Evolutionary conservation across 2,888 invertebrate genomes (phyloP).

Genomic region (Petrolisthes manimaculis): DNA sequence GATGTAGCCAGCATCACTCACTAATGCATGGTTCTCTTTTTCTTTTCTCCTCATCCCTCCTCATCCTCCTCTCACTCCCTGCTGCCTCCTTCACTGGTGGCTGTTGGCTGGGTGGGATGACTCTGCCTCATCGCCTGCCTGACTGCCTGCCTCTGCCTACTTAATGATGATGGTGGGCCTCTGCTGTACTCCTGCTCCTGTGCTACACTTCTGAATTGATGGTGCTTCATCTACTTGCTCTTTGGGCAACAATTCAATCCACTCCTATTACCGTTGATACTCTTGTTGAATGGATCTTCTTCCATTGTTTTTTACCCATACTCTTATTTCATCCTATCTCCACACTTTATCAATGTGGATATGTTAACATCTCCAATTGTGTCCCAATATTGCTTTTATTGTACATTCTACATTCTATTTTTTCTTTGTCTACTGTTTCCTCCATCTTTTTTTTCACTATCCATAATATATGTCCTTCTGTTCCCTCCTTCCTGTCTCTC

Average conservation of each 20-base stretch:
- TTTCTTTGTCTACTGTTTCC: background rate
- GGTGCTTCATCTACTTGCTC: constrained; percentile 8
- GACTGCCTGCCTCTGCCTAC: background rate
- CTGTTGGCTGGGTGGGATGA: background rate
- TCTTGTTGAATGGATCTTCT: background rate
- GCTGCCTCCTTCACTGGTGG: constrained; percentile 13
- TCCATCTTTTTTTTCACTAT: constrained; percentile 13
- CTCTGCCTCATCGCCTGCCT: background rate
- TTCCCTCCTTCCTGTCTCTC: background rate
- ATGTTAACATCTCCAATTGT: too few relatives aligned
- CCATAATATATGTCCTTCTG: background rate
- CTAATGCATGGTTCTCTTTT: constrained; percentile 52
- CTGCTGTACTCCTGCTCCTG: constrained; percentile 10
- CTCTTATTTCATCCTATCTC: background rate
- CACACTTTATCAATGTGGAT: background rate
- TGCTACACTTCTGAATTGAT: background rate
- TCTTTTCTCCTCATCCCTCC: constrained; percentile 7
- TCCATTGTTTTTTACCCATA: background rate
- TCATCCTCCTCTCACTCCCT: background rate
- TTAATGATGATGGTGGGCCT: background rate
- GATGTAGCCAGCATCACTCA: background rate
- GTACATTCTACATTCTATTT: background rate
- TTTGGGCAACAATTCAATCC: background rate
- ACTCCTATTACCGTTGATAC: background rate
- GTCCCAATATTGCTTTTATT: background rate